Percentiles rank a stretch among this genome's conserved stretches.
Conservation (phyloP, 2,888 invertebrate species). For the Subacronicta megacephala region DNA sequence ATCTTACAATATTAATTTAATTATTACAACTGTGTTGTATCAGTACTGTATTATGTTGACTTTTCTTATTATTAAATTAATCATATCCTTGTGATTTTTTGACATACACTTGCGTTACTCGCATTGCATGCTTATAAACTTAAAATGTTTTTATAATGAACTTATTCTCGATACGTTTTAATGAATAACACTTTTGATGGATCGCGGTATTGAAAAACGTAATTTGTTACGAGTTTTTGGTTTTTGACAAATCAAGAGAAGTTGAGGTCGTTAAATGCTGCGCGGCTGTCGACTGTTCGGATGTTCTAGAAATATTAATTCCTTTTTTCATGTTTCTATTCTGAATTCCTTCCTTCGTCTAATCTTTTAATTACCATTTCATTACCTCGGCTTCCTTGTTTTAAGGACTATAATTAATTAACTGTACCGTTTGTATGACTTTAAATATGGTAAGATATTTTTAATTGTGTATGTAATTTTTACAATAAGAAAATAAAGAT, state of each 20-base stretch:
- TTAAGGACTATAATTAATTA: conserved; percentile 67
- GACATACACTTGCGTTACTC: conserved; percentile 33
- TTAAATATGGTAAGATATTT: conserved; percentile 70
- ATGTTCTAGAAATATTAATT: conserved; percentile 32
- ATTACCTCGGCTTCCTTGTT: conserved; percentile 84
- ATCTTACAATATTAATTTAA: conserved; percentile 66
- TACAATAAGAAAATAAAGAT: conserved; percentile 73
- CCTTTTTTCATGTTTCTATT: conserved; percentile 34
- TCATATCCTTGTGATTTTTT: conserved; percentile 35
- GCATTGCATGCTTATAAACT: conserved; percentile 40
- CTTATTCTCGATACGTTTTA: conserved; percentile 41
- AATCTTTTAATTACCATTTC: conserved; percentile 67
- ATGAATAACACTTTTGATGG: conserved; percentile 44
- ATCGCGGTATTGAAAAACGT: conserved; percentile 53
- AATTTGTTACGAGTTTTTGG: conserved; percentile 65
- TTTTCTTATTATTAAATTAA: conserved; percentile 17
- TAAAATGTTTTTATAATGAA: conserved; percentile 45
- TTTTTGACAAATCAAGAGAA: conserved; percentile 76
- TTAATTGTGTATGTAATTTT: conserved; percentile 75
- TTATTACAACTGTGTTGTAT: conserved; percentile 44
- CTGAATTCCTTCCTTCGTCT: conserved; percentile 37
- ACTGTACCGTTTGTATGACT: conserved; percentile 70
- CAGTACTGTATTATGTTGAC: conserved; percentile 28
- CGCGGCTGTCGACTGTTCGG: conserved; percentile 44
- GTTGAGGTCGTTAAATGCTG: conserved; percentile 85